A percentile compares a stretch with the other conserved stretches of the same genome.
phyloP scores from a whole-genome alignment of 2,888 invertebrate genomes.

The Melieria picta region DNA sequence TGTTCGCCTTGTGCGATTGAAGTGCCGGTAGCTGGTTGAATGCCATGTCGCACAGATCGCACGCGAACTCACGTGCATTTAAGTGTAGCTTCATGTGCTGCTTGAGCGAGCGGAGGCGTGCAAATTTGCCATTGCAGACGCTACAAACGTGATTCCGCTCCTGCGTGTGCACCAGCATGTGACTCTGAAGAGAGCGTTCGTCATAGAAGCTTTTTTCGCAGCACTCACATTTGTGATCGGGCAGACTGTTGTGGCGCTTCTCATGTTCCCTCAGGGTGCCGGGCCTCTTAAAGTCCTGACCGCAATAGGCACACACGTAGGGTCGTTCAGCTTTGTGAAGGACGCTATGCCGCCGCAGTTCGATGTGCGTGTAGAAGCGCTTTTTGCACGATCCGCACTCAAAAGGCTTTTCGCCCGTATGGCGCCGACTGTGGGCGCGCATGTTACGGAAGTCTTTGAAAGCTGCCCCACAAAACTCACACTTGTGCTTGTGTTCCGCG shows the following conservation, averaged over 20 bases:
- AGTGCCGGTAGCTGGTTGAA: constrained; percentile 26
- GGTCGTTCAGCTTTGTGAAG: constrained; percentile 25
- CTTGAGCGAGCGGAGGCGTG: constrained; percentile 2
- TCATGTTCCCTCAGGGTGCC: constrained; percentile 16
- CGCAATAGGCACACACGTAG: constrained; percentile 20
- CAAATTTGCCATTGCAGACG: constrained; percentile 21
- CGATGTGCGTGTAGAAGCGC: constrained; percentile 21
- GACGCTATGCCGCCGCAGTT: constrained; percentile 16
- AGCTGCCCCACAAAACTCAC: constrained; percentile 20
- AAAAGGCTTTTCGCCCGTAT: constrained; percentile 19
- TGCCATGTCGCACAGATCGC: constrained; percentile 16
- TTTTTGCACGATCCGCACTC: constrained; percentile 20
- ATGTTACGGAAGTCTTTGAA: constrained; percentile 4
- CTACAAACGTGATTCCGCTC: constrained; percentile 21
- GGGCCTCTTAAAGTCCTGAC: constrained; percentile 5
- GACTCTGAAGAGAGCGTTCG: background rate
- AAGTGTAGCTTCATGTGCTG: constrained; percentile 27
- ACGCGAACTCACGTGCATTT: constrained; percentile 18
- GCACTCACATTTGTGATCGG: constrained; percentile 23
- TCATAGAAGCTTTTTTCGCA: constrained; percentile 22
- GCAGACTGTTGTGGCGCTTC: constrained; percentile 6
- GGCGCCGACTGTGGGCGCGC: constrained; percentile 17
- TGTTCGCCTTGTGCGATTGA: constrained; percentile 18
- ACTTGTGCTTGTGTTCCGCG: constrained; percentile 5
- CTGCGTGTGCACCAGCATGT: constrained; percentile 20